phyloP scores from a whole-genome alignment of 2,113 vertebrate genomes.

The Xenotilapia longispinis region DNA sequence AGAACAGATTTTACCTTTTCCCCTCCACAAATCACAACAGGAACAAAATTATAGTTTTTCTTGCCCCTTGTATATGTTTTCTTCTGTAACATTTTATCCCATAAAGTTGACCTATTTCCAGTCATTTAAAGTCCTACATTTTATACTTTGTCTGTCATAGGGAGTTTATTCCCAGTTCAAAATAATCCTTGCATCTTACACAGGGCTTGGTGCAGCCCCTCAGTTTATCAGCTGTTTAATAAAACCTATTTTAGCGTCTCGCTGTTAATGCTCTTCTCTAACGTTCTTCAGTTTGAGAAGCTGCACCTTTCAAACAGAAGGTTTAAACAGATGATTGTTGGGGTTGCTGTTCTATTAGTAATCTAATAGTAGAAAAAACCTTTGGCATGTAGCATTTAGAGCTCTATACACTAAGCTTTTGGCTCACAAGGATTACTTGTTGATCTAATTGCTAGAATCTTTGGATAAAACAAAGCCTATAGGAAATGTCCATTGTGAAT shows the following conservation, averaged over 20 bases:
- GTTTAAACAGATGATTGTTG: not conserved
- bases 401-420: not conserved
- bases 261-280: not conserved
- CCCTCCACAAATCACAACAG: not conserved
- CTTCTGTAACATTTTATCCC: not conserved
- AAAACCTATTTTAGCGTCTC: not conserved
- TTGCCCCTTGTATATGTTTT: not conserved
- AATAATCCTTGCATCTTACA: accelerated
- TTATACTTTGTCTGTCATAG: not conserved
- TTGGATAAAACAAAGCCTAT: not conserved
- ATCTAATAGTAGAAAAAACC: not conserved
- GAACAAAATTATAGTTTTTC: not conserved
- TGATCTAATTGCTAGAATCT: not conserved
- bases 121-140: not conserved
- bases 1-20: not conserved
- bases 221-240: not conserved
- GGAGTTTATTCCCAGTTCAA: not conserved
- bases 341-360: not conserved
- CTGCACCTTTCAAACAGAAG: not conserved
- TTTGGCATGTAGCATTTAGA: not conserved
- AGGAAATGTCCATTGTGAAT: not conserved
- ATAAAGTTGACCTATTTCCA: not conserved
- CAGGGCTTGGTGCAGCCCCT: not conserved
- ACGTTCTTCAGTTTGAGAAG: not conserved
- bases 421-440: not conserved